Percentiles rank a stretch among this genome's conserved stretches.
phyloP scores from a whole-genome alignment of 1,140 invertebrate genomes.

The Semibalanus balanoides region DNA sequence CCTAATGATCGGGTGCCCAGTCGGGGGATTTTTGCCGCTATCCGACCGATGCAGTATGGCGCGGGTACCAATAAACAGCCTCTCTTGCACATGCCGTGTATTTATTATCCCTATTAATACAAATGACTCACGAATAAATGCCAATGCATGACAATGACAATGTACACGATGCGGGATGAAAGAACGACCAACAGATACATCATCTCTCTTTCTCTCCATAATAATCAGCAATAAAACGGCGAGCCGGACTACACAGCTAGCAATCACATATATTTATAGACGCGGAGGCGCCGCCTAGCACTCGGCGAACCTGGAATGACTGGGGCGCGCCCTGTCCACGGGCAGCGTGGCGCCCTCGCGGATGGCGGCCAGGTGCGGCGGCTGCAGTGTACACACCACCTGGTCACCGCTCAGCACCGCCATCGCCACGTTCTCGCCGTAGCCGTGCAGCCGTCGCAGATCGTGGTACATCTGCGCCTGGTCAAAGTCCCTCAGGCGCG shows the following conservation, averaged over 20 bases:
- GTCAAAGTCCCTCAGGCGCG: slow-evolving; percentile 20
- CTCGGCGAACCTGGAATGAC: background rate
- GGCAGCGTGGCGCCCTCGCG: slow-evolving; percentile 13
- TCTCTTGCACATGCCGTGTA: background rate
- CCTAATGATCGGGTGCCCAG: no score
- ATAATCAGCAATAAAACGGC: background rate
- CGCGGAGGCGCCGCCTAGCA: background rate
- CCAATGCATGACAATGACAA: background rate
- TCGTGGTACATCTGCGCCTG: slow-evolving; percentile 20
- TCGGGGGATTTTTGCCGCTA: no score
- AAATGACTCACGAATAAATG: slow-evolving; percentile 2
- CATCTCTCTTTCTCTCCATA: background rate
- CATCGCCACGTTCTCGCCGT: slow-evolving; percentile 40
- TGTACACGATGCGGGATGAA: background rate
- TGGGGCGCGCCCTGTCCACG: slow-evolving; percentile 1
- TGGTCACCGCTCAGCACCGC: slow-evolving; percentile 66
- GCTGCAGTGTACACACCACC: slow-evolving; percentile 63
- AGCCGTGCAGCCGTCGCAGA: slow-evolving; percentile 18
- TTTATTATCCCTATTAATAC: background rate
- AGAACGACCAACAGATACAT: background rate
- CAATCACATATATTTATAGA: background rate
- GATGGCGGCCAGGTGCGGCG: slow-evolving; percentile 27
- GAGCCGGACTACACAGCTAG: background rate
- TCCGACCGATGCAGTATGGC: no score
- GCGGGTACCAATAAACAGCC: background rate